Conservation (phyloP, 1,140 invertebrate species). For the Thalassaphorura encarpata region DNA sequence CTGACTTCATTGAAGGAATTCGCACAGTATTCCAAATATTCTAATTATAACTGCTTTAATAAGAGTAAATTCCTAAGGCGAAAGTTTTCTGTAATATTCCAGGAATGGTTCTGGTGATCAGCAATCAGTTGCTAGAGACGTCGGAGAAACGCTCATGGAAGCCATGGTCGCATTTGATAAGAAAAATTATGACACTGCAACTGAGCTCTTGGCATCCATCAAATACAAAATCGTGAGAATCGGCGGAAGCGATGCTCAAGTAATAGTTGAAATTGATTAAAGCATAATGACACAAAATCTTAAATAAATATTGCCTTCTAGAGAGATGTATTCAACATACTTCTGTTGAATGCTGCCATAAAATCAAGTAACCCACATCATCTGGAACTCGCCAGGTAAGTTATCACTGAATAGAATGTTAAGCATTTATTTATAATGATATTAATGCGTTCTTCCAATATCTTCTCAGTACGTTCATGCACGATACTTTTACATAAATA, state of each 20-base stretch:
- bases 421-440: not conserved
- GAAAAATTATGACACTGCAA: not conserved
- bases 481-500: too few species aligned
- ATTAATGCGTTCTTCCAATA: not conserved
- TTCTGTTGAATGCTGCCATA: slow-evolving; percentile 2
- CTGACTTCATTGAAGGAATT: slow-evolving; percentile 25
- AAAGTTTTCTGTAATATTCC: not conserved
- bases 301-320: not conserved
- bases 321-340: slow-evolving; percentile 1
- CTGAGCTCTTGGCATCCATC: slow-evolving; percentile 38
- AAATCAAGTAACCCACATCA: not conserved
- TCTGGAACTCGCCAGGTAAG: not conserved
- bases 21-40: not conserved
- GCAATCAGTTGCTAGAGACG: not conserved
- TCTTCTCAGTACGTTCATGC: too few species aligned
- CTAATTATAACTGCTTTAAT: not conserved
- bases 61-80: not conserved
- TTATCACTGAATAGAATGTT: not conserved
- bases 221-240: slow-evolving; percentile 40
- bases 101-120: not conserved
- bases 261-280: not conserved
- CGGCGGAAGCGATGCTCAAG: slow-evolving; percentile 46
- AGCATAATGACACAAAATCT: not conserved
- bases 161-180: not conserved
- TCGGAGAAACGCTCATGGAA: not conserved